Base-by-base conservation (phyloP, 2,888 invertebrate species). In the Nephrotoma appendiculata region DNA sequence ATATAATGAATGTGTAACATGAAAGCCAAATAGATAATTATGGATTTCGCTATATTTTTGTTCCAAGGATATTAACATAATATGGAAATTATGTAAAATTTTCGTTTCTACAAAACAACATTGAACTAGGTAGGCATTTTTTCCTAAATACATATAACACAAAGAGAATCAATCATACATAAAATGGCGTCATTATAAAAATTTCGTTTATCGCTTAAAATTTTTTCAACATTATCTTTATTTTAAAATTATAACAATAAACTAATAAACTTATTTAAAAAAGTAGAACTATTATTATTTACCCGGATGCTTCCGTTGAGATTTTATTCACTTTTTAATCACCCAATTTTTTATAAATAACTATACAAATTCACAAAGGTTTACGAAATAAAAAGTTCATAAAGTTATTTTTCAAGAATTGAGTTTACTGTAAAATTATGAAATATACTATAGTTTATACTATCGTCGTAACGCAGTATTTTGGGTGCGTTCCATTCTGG, bases 241-340 rank as follows among this genome's bases (percentile, higher is more conserved):
- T 43, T 85, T 44, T 19, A 6, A 15, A 31, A 44, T 31, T 19
- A 6, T 83, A 41, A 9, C 19, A 86, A 31, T 11, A 86, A n/a
- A 3, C 5, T 45, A 45, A 12, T 48, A 7, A 19, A 83, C 15
- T 15, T 31, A 42, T 41, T 84, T 42, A 43, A 7, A 85, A 85
- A 19, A 71, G 48, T 19, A 48, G 43, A 43, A 71, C 48, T 52
- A 5, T 7, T 15, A 43, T 57, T 45, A 86, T 87, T 87, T 87
- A 88, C 88, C 88, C 88, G 88, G 88, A 88, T 88, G 88, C 88
- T 88, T 88, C 87, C 87, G 87, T 86, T 86, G 57, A 11, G 41
- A 42, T 57, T 41, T 57, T 86, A 87, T 84, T 86, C 86, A 87
- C 85, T 86, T 85, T 87, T 86, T 85, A 83, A 85, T 85, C 84